Evolutionary conservation across 2,888 invertebrate genomes (phyloP).

Genomic region (Micropterix aruncella): DNA sequence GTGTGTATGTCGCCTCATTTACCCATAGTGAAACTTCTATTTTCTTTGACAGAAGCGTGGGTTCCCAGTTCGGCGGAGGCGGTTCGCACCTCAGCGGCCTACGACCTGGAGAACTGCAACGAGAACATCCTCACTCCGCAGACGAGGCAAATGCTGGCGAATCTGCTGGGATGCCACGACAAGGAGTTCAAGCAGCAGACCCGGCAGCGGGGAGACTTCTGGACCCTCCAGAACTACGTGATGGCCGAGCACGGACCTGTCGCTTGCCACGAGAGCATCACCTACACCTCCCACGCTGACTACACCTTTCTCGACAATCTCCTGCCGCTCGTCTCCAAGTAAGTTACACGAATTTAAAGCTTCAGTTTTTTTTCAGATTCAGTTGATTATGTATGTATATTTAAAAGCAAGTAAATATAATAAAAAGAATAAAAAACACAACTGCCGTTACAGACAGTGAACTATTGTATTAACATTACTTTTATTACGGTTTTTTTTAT

Average conservation of each 20-base stretch:
- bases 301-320: constrained; percentile 85
- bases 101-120: constrained; percentile 23
- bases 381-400: too few relatives aligned
- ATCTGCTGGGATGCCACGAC: constrained; percentile 48
- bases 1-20: too few relatives aligned
- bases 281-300: constrained; percentile 87
- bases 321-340: constrained; percentile 65
- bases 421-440: too few relatives aligned
- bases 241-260: constrained; percentile 52
- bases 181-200: constrained; percentile 43
- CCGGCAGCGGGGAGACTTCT: constrained; percentile 66
- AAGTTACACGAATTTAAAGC: too few relatives aligned
- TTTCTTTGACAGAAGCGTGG: too few relatives aligned
- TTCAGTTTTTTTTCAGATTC: too few relatives aligned
- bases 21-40: too few relatives aligned
- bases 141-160: constrained; percentile 26
- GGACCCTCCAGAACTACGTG: constrained; percentile 82
- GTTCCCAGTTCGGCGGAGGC: constrained; percentile 24
- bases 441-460: too few relatives aligned
- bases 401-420: too few relatives aligned
- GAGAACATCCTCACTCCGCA: constrained; percentile 26
- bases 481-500: too few relatives aligned
- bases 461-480: too few relatives aligned
- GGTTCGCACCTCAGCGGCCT: constrained; percentile 17
- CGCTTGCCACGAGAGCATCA: constrained; percentile 72